Evolutionary conservation across 2,888 invertebrate genomes (phyloP).

Genomic region (Brachynemurus nebulosus): DNA sequence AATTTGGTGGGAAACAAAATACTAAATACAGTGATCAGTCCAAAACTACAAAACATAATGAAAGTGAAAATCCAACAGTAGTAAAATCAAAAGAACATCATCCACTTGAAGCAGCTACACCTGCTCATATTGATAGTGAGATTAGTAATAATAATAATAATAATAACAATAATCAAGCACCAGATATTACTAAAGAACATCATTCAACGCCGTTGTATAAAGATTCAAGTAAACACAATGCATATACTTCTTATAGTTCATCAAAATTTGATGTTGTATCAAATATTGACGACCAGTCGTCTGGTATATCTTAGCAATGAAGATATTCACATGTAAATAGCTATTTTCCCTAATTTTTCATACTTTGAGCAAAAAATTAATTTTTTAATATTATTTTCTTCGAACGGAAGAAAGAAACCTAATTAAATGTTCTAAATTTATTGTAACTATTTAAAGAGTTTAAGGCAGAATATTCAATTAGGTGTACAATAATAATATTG

Average conservation of each 20-base stretch:
- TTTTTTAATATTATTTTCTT: too few relatives aligned
- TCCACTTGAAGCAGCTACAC: too few relatives aligned
- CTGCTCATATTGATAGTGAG: too few relatives aligned
- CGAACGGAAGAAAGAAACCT: too few relatives aligned
- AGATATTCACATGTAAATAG: not conserved
- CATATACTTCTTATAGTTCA: conserved; percentile 12
- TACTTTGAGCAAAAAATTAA: too few relatives aligned
- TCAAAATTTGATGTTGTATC: conserved; percentile 18
- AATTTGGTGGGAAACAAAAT: conserved; percentile 26
- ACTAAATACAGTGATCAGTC: conserved; percentile 17
- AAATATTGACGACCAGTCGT: conserved; percentile 33
- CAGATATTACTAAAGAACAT: conserved; percentile 3
- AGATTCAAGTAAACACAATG: not conserved
- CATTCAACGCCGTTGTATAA: conserved; percentile 7
- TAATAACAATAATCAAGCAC: too few relatives aligned
- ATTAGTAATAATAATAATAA: too few relatives aligned
- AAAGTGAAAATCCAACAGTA: conserved; percentile 29
- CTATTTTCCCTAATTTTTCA: too few relatives aligned
- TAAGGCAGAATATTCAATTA: too few relatives aligned
- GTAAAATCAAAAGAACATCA: conserved; percentile 25
- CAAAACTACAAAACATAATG: conserved; percentile 29
- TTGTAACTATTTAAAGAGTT: too few relatives aligned
- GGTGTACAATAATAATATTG: too few relatives aligned
- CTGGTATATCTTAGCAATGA: conserved; percentile 34
- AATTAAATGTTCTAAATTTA: too few relatives aligned